Evolutionary conservation across 2,888 invertebrate genomes (phyloP), one percentile per base, ranked within the genome.

Genomic region (Zaprionus bogoriensis): DNA sequence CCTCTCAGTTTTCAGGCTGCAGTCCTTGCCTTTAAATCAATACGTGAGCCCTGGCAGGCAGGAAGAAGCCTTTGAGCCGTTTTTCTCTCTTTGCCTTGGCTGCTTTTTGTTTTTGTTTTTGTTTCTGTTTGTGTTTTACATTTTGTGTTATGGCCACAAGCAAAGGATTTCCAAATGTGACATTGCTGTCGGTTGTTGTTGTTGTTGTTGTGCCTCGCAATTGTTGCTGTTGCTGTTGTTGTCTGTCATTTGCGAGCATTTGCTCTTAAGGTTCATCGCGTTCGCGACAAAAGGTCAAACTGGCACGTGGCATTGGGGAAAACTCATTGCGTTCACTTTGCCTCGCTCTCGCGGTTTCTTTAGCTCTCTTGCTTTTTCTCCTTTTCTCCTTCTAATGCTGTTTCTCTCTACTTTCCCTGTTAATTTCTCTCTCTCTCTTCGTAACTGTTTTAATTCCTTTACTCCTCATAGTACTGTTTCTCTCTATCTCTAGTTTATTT

Each of bases 181-280:
- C 83, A 83, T 59, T 53, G 53, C 65, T 60, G 44, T 63, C 47
- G 60, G 48, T 59, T 64, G 48, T 53, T 67, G 47, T 41, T 51
- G 63, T 61, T 67, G 55, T 30, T 68, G 58, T 46, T 52, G 54
- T 60, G n/a, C n/a, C n/a, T n/a, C n/a, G n/a, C n/a, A n/a, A n/a
- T n/a, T n/a, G n/a, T n/a, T n/a, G n/a, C n/a, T n/a, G n/a, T n/a
- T n/a, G n/a, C 55, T 62, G 66, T 59, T 73, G 63, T 52, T 75
- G 81, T 84, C 79, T 80, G 78, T 85, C 72, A 72, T 80, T 81
- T 81, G 60, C 59, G 62, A 71, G 71, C 71, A 44, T 62, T 66
- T 64, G 67, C 68, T 52, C 74, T 72, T 74, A 74, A 81, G 71
- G 83, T 78, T 78, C 82, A 77, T 81, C 78, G 78, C 67, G 59